Evolutionary conservation across 2,888 invertebrate species (phyloP).

Genomic region (Odiellus spinosus): DNA sequence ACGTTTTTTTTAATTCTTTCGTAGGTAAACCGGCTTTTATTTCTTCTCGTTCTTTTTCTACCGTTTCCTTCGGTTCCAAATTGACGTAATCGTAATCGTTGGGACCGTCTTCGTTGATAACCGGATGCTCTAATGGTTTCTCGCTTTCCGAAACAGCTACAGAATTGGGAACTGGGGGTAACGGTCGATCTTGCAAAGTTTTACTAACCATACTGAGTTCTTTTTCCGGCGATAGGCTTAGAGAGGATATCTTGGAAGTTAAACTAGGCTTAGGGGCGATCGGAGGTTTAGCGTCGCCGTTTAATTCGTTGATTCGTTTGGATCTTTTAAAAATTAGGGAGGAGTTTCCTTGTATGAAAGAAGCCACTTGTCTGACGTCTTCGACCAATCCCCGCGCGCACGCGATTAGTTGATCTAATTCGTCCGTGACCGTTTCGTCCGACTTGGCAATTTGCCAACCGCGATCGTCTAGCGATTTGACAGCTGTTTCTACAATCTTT

Average conservation of each 20-base stretch:
- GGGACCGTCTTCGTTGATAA: conserved; percentile 40
- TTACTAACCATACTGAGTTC: not conserved
- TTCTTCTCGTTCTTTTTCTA: conserved; percentile 53
- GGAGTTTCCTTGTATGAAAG: conserved; percentile 53
- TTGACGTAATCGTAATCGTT: conserved; percentile 87
- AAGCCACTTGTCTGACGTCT: conserved; percentile 74
- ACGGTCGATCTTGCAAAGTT: conserved; percentile 39
- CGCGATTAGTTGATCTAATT: conserved; percentile 71
- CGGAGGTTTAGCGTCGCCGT: conserved; percentile 9
- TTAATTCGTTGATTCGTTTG: not conserved
- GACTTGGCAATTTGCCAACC: conserved; percentile 58
- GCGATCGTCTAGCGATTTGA: conserved; percentile 52
- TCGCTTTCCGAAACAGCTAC: conserved; percentile 23
- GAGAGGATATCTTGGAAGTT: conserved; percentile 5
- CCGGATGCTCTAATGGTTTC: conserved; percentile 21
- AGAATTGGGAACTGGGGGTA: conserved; percentile 25
- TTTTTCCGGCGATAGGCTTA: conserved; percentile 7
- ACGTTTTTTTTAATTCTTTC: conserved; percentile 42
- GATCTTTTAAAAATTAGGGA: conserved; percentile 28
- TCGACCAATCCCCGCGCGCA: conserved; percentile 72
- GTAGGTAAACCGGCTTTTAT: conserved; percentile 50
- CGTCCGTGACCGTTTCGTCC: conserved; percentile 39
- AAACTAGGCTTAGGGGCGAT: conserved; percentile 16
- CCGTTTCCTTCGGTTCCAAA: conserved; percentile 52
- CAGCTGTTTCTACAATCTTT: conserved; percentile 58